Conservation (phyloP, 2,113 vertebrate genomes). For the Sceloporus undulatus region DNA sequence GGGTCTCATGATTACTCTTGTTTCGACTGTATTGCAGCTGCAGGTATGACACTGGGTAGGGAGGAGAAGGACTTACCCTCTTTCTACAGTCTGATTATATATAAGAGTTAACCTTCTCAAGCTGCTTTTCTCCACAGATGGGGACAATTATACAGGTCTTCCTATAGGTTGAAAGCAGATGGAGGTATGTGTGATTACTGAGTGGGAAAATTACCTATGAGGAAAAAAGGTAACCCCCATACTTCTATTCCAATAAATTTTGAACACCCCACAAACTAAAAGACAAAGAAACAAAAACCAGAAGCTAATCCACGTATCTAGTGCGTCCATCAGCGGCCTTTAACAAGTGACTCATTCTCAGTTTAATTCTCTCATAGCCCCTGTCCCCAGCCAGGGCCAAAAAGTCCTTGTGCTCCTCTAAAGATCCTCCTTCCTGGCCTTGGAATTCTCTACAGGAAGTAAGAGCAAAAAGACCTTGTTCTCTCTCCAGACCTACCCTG, state of each 20-base stretch:
- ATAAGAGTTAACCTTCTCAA: not conserved
- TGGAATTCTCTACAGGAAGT: no score
- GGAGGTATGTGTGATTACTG: not conserved
- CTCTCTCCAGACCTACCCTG: no score
- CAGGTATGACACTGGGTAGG: not conserved
- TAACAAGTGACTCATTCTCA: no score
- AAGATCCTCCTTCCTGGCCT: no score
- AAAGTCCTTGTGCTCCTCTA: not conserved
- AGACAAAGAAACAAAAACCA: no score
- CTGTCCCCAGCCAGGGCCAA: no score
- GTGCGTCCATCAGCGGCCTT: no score
- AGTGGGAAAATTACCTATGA: not conserved
- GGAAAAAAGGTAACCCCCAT: not conserved
- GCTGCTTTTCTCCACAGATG: not conserved
- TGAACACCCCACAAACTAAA: not conserved
- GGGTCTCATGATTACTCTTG: not conserved
- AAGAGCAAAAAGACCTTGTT: no score
- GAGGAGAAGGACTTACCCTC: not conserved
- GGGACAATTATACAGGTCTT: no score
- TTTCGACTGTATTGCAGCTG: not conserved
- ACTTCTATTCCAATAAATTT: not conserved
- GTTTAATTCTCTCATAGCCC: no score
- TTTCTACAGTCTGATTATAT: not conserved
- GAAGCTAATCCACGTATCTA: no score
- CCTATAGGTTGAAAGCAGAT: not conserved